Evolutionary conservation across 1,140 invertebrate species (phyloP).

Genomic region (Temnothorax curvispinosus): DNA sequence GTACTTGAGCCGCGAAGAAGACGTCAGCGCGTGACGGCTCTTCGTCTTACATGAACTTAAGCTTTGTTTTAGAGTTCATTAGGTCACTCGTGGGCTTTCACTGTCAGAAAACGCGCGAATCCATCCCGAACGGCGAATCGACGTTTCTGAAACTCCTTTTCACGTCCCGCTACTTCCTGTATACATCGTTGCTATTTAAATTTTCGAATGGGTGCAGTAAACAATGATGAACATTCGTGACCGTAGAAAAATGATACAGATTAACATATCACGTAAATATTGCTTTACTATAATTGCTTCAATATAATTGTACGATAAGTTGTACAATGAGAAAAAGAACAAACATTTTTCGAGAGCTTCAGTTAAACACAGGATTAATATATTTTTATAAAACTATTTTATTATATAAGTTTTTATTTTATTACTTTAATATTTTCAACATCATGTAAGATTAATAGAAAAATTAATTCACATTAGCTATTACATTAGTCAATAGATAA

Average conservation of each 20-base stretch:
- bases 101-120: neutral
- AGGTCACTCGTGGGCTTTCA: neutral
- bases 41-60: slow-evolving; percentile 55
- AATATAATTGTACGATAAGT: neutral
- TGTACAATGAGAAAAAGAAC: neutral
- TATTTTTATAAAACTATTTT: neutral
- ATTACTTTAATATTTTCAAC: neutral
- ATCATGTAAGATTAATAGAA: neutral
- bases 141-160: neutral
- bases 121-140: neutral
- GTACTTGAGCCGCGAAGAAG: slow-evolving; percentile 62
- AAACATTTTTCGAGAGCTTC: neutral
- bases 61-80: slow-evolving; percentile 38
- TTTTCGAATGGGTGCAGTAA: neutral
- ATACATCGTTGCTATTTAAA: neutral
- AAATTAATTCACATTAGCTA: neutral
- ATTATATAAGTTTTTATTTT: neutral
- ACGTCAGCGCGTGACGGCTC: slow-evolving; percentile 55
- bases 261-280: neutral
- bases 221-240: neutral
- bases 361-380: neutral
- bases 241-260: neutral
- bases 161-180: neutral
- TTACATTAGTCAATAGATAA: neutral
- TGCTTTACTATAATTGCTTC: neutral